Conservation (phyloP, 2,113 vertebrate genomes). For the Ailuropoda melanoleuca region DNA sequence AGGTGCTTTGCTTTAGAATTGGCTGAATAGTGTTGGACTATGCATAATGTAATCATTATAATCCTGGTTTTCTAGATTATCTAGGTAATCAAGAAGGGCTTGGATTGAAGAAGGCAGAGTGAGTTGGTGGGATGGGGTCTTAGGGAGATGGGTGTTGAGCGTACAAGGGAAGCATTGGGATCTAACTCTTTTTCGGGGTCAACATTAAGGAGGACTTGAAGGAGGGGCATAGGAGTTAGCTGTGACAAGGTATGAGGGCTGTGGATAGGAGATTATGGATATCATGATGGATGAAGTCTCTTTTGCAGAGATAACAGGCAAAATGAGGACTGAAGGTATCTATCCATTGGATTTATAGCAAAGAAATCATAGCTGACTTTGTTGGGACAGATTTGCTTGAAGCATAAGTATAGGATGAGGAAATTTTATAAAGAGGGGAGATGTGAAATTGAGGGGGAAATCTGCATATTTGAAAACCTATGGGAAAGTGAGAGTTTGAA, state of each 20-base stretch:
- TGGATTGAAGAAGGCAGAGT: background rate
- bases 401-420: background rate
- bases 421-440: constrained; percentile 28
- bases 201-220: background rate
- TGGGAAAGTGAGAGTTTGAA: background rate
- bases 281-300: background rate
- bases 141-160: background rate
- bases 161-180: background rate
- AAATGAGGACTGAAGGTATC: background rate
- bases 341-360: background rate
- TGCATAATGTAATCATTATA: background rate
- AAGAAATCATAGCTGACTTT: background rate
- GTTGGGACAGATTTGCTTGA: background rate
- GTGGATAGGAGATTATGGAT: background rate
- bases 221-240: background rate
- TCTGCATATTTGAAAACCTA: constrained; percentile 19
- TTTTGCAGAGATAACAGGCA: background rate
- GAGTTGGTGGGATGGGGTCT: background rate
- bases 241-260: background rate
- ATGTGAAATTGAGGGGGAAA: constrained; percentile 3
- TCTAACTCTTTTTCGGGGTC: background rate
- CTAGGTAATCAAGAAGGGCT: background rate
- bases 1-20: constrained; percentile 18
- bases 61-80: background rate
- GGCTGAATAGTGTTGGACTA: background rate